Evolutionary conservation across 2,797 vertebrate genomes (phyloP).

Genomic region (Pelochelys cantorii): DNA sequence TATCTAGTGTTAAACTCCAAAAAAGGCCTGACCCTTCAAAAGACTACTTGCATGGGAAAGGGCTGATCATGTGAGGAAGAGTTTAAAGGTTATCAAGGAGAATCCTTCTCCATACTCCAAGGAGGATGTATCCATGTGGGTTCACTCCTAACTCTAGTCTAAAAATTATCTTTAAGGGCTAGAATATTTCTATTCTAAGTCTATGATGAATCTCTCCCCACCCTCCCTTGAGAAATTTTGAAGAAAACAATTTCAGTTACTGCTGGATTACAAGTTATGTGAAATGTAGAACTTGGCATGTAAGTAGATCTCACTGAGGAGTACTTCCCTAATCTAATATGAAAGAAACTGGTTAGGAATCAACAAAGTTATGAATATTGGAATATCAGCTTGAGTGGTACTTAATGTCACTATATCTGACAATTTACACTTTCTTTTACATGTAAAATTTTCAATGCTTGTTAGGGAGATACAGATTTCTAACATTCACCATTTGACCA

Average conservation of each 20-base stretch:
- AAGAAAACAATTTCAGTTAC: not conserved
- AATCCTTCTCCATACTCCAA: not conserved
- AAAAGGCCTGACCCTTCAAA: not conserved
- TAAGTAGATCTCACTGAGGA: not conserved
- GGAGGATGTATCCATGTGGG: not conserved
- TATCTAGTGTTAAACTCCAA: not conserved
- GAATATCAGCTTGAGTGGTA: slow-evolving; percentile 33
- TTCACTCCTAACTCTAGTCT: slow-evolving; percentile 52
- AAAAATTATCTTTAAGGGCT: slow-evolving; percentile 50
- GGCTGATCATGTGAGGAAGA: not conserved
- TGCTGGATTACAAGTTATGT: not conserved
- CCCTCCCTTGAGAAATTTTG: not conserved
- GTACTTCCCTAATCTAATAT: slow-evolving; percentile 28
- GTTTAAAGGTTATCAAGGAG: not conserved
- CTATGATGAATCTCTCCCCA: not conserved
- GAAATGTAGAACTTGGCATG: not conserved
- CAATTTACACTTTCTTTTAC: slow-evolving; percentile 5
- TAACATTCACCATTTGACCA: not conserved
- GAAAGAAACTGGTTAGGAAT: slow-evolving; percentile 39
- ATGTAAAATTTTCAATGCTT: not conserved
- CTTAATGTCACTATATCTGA: not conserved
- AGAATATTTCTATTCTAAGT: slow-evolving; percentile 47
- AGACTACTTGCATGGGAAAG: not conserved
- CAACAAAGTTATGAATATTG: slow-evolving; percentile 45
- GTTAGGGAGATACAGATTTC: not conserved